Evolutionary conservation across 1,140 invertebrate genomes (phyloP).

Genomic region (Anagrus nilaparvatae): DNA sequence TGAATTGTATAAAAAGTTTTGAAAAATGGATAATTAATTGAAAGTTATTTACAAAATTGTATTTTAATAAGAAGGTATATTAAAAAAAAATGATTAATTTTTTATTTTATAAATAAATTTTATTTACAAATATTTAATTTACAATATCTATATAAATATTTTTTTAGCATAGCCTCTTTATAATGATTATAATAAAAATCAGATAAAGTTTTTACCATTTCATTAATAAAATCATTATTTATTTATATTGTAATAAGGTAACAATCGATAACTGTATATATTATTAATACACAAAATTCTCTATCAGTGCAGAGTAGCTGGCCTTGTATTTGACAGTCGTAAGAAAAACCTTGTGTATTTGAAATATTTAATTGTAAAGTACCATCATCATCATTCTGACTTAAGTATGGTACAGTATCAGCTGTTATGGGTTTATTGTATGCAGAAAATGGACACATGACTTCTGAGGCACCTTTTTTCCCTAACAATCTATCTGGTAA

Average conservation of each 20-base stretch:
- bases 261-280: slow-evolving; percentile 9
- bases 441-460: slow-evolving; percentile 16
- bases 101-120: too few species aligned
- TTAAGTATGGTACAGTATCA: slow-evolving; percentile 6
- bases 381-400: not conserved
- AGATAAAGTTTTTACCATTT: too few species aligned
- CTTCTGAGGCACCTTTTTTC: slow-evolving; percentile 15
- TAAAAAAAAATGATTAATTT: too few species aligned
- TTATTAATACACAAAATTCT: slow-evolving; percentile 11
- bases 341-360: slow-evolving; percentile 5
- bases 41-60: too few species aligned
- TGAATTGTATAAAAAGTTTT: too few species aligned
- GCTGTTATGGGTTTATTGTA: slow-evolving; percentile 4
- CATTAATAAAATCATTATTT: slow-evolving; percentile 14
- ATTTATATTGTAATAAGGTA: slow-evolving; percentile 6
- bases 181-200: slow-evolving; percentile 11
- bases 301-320: slow-evolving; percentile 6
- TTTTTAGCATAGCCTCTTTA: too few species aligned
- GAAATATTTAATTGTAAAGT: slow-evolving; percentile 1
- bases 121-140: too few species aligned
- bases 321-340: slow-evolving; percentile 16
- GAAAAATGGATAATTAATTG: too few species aligned
- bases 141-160: too few species aligned
- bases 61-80: too few species aligned
- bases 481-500: slow-evolving; percentile 26